A percentile compares a stretch with the other conserved stretches of the same genome.
Conservation (phyloP, 2,113 vertebrate genomes). For the Glareola pratincola region DNA sequence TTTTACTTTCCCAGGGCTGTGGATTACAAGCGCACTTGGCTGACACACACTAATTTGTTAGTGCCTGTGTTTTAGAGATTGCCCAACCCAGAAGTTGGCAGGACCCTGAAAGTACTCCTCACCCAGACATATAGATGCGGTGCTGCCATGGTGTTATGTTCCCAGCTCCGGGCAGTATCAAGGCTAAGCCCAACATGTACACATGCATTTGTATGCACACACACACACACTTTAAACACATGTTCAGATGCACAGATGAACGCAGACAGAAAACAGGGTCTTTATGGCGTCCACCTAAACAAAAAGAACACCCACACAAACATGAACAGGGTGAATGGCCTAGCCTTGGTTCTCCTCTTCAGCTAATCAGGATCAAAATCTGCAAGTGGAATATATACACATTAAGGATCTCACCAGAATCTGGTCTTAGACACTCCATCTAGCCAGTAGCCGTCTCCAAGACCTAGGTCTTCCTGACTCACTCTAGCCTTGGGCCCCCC, state of each 20-base stretch:
- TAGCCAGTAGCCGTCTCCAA: not conserved
- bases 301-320: not conserved
- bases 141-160: too few species aligned
- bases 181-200: not conserved
- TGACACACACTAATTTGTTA: not conserved
- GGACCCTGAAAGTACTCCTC: not conserved
- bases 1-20: not conserved
- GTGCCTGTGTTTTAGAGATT: not conserved
- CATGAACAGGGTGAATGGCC: rapidly evolving
- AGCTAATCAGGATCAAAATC: not conserved
- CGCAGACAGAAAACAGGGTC: not conserved
- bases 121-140: not conserved
- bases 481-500: rapidly evolving
- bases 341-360: not conserved
- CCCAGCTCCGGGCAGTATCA: not conserved
- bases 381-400: not conserved
- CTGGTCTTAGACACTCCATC: not conserved
- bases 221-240: not conserved
- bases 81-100: rapidly evolving
- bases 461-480: not conserved
- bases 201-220: rapidly evolving
- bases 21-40: not conserved
- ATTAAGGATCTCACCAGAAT: rapidly evolving
- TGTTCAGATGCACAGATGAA: not conserved
- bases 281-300: not conserved